phyloP scores from a whole-genome alignment of 2,797 vertebrate species.

The Sebastes kiyomatsui region DNA sequence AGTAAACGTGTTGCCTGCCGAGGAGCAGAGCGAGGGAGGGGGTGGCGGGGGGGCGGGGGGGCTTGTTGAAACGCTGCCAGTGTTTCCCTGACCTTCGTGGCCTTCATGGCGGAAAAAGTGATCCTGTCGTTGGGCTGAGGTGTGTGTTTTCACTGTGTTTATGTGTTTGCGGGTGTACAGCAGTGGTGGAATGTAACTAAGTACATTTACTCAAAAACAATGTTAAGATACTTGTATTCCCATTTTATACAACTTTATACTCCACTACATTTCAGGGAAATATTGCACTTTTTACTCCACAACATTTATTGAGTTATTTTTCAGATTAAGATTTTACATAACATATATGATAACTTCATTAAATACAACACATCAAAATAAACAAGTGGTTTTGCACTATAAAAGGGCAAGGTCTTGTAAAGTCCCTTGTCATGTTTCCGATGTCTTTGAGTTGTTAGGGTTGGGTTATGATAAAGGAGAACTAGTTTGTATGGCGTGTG shows the following conservation, averaged over 20 bases:
- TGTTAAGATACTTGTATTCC: neutral
- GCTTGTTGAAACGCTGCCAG: conserved; percentile 65
- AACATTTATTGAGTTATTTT: neutral
- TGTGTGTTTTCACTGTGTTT: conserved; percentile 67
- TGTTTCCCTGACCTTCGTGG: conserved; percentile 82
- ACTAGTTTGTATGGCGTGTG: neutral
- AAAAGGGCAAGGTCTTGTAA: neutral
- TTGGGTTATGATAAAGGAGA: neutral
- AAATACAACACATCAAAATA: neutral
- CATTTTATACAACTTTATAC: neutral
- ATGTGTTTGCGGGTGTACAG: conserved; percentile 33
- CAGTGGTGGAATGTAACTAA: conserved; percentile 18
- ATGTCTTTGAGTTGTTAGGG: neutral
- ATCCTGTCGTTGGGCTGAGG: conserved; percentile 65
- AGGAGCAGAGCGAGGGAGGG: conserved; percentile 43
- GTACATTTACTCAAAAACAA: conserved; percentile 1
- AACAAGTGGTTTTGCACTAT: neutral
- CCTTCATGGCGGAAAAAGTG: conserved; percentile 78
- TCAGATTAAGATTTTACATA: too few relatives aligned
- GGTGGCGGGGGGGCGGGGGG: conserved; percentile 52
- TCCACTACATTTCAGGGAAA: neutral
- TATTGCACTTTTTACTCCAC: neutral
- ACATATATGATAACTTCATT: neutral
- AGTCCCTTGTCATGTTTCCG: neutral
- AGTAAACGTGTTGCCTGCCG: conserved; percentile 73